A percentile compares a stretch with the other conserved stretches of the same genome.
Evolutionary conservation across 2,113 vertebrate species (phyloP).

Genomic region (Capreolus pygargus): DNA sequence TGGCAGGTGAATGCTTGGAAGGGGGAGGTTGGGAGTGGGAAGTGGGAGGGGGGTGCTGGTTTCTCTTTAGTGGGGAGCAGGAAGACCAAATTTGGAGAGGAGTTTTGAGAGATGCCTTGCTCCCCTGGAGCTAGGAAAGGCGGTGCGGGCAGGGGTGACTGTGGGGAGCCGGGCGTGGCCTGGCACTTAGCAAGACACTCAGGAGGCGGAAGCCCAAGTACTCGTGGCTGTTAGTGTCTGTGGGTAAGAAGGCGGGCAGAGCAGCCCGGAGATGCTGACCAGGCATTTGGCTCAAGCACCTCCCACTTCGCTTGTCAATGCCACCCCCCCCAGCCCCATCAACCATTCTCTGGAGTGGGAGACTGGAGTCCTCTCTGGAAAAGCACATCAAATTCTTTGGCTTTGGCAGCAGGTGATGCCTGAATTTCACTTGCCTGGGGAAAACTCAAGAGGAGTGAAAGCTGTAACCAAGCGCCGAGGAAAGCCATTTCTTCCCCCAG

Average conservation of each 20-base stretch:
- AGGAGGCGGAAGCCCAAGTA: neutral
- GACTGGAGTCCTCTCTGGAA: neutral
- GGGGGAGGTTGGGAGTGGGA: neutral
- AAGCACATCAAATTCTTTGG: neutral
- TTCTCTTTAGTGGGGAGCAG: neutral
- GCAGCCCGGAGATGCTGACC: rapidly evolving
- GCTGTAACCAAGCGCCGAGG: rapidly evolving
- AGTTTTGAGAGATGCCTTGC: neutral
- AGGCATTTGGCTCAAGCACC: neutral
- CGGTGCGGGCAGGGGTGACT: neutral
- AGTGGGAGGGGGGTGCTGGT: neutral
- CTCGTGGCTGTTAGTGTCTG: rapidly evolving
- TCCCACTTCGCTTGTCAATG: neutral
- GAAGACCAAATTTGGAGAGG: neutral
- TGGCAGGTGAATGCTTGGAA: neutral
- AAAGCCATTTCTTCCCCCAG: neutral
- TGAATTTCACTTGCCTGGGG: neutral
- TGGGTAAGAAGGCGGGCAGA: neutral
- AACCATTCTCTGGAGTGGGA: neutral
- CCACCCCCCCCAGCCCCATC: neutral
- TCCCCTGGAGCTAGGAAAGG: neutral
- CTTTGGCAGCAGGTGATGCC: neutral
- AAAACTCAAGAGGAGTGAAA: neutral
- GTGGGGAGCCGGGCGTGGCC: neutral
- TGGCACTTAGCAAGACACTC: neutral